Base-by-base conservation (phyloP, 2,113 vertebrate species). In the Odobenus rosmarus region DNA sequence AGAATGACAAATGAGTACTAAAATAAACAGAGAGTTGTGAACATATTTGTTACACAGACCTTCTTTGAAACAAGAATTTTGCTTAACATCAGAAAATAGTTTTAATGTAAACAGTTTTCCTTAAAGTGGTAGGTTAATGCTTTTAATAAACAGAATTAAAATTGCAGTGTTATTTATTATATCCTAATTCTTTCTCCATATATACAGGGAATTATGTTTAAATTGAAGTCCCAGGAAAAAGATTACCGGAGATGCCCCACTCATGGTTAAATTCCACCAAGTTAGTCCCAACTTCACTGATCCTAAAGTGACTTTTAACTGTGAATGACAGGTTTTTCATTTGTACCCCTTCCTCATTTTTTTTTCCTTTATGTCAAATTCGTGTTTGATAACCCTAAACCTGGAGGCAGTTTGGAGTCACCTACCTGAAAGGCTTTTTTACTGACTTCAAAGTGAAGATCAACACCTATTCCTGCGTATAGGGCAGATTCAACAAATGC, bases 121-220 rank as follows among this genome's bases (percentile, higher is more conserved):
- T 91, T 55, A 80, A 86, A 36, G 82, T 93, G 82, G 23, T 53
- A 94, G 57, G 19, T 31, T 51, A 64, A 14, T 62, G 4, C 3
- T 39, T 89, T 84, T 69, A 93, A 49, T 24, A 62, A 85, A 57
- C 16, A 95, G 80, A 96, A 88, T 23, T 81, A 57, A 88, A 76
- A n/a, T 39, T 14, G 15, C 18, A 14, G 10, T 19, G 53, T 4
- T 61, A 13, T 64, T 97, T 90, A 77, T 87, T 81, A 31, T 4
- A 88, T 10, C 8, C 64, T 62, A 84, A 64, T 71, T 93, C 21
- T n/a, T 69, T 91, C 31, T 89, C 67, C 13, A 16, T 28, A 7
- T 16, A 42, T 26, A 31, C 7, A 28, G 3, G 64, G 10, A 6
- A 64, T 92, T 49, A 53, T 71, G 36, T 33, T 76, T 92, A 51